Conservation (phyloP, 2,888 invertebrate species). For the Pyrocoelia pectoralis region DNA sequence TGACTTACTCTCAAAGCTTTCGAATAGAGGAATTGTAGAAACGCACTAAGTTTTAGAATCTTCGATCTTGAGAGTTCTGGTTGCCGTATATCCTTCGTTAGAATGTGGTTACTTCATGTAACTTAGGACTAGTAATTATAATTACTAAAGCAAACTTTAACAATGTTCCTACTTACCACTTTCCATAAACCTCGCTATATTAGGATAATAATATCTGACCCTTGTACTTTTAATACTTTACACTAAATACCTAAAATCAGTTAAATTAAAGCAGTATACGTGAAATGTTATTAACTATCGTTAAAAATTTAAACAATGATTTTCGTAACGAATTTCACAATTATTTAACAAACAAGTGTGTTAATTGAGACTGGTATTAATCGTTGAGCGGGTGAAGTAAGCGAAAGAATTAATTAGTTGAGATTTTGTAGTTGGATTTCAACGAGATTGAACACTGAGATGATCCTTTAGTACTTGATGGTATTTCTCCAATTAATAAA, state of each 20-base stretch:
- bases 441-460: too few relatives aligned
- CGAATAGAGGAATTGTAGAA: not conserved
- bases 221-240: slow-evolving; percentile 7
- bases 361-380: too few relatives aligned
- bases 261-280: not conserved
- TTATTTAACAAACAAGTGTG: too few relatives aligned
- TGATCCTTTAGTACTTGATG: too few relatives aligned
- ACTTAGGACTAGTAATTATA: slow-evolving; percentile 52
- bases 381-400: too few relatives aligned
- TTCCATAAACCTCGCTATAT: slow-evolving; percentile 21
- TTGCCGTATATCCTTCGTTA: slow-evolving; percentile 40
- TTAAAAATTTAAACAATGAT: not conserved
- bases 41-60: slow-evolving; percentile 6
- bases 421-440: too few relatives aligned
- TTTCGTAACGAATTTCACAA: too few relatives aligned
- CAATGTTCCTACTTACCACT: slow-evolving; percentile 36
- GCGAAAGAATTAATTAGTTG: too few relatives aligned
- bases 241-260: slow-evolving; percentile 8
- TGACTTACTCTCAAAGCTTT: not conserved
- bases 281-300: not conserved
- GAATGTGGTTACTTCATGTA: slow-evolving; percentile 43
- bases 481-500: too few relatives aligned
- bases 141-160: slow-evolving; percentile 48
- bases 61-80: slow-evolving; percentile 39
- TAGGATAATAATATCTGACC: slow-evolving; percentile 22